These are phyloP conservation scores for Phalacrocorax carbo DNA, from an alignment of 2,113 vertebrate species.

Conservation along the genomic window DNA sequence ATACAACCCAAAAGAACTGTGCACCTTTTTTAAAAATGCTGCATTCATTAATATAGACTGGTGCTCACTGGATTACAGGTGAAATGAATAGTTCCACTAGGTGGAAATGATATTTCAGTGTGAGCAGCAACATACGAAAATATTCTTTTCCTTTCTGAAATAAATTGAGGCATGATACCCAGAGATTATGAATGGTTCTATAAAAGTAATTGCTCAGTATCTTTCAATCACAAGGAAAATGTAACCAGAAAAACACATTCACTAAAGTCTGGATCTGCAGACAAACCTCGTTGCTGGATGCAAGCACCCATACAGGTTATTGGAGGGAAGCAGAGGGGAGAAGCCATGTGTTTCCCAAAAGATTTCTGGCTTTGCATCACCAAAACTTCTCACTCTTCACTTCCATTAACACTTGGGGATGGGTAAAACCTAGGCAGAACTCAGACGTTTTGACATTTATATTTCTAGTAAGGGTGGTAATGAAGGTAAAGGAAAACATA, in stretches of 20 bases:
- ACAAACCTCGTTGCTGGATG: neutral
- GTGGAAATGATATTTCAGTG: constrained; percentile 14
- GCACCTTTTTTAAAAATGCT: neutral
- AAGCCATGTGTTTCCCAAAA: neutral
- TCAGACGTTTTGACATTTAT: neutral
- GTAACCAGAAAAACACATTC: neutral
- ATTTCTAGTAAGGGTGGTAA: neutral
- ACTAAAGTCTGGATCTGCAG: neutral
- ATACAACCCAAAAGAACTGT: neutral
- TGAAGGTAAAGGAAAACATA: neutral
- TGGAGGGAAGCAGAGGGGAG: neutral
- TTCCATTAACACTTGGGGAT: neutral
- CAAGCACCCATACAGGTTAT: neutral
- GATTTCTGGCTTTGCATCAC: neutral
- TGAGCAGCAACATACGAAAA: neutral
- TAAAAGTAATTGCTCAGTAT: neutral
- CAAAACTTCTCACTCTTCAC: neutral
- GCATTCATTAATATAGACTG: neutral
- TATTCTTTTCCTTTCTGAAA: neutral
- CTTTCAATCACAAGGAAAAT: constrained; percentile 31
- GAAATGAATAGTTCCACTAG: neutral
- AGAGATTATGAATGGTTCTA: constrained; percentile 17
- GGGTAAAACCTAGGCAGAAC: neutral
- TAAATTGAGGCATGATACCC: neutral
- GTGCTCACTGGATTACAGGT: neutral